Evolutionary conservation across 2,797 vertebrate genomes (phyloP), one percentile per base, ranked within the genome.

Genomic region (Acestrorhynchus altus): DNA sequence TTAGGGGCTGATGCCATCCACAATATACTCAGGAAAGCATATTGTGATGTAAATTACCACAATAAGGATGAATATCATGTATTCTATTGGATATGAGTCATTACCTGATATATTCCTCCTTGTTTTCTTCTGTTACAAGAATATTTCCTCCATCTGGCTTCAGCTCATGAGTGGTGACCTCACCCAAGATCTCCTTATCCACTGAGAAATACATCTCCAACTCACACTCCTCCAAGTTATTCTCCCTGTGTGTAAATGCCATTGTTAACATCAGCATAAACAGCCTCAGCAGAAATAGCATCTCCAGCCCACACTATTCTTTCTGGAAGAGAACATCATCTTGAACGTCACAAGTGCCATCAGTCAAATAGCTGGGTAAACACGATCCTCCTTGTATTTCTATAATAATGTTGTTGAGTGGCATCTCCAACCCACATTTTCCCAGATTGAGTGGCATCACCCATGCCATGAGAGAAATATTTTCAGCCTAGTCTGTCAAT

Each of bases 191-290:
- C 93, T 99, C 97, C 85, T 99, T 99, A 90, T 99, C 97, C n/a
- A 99, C 97, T 0, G 97, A 99, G 90, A 99, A 99, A 91, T 96
- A 99, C 98, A 99, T 98, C 91, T 99, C 98, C 87, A 99, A 93
- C 56, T 94, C 94, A 82, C 97, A 98, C 86, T 99, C 97, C 82
- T 97, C 97, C 78, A 99, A 95, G 86, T 98, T 94, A 88, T 99
- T 99, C 87, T 99, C 98, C 90, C 97, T 99, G 90, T 65, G 60
- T 56, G 51, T 15, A 56, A 72, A 78, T 26, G 42, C 6, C 67
- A 64, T 24, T 31, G 24, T 20, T 16, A n/a, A 40, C 16, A 52
- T 42, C 57, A 70, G 24, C 22, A 10, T 81, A 1, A 79, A 28
- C 15, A 71, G 57, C n/a, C n/a, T n/a, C 60, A 16, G 57, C 49